phyloP scores from a whole-genome alignment of 1,140 invertebrate genomes.

The Halotydeus destructor region DNA sequence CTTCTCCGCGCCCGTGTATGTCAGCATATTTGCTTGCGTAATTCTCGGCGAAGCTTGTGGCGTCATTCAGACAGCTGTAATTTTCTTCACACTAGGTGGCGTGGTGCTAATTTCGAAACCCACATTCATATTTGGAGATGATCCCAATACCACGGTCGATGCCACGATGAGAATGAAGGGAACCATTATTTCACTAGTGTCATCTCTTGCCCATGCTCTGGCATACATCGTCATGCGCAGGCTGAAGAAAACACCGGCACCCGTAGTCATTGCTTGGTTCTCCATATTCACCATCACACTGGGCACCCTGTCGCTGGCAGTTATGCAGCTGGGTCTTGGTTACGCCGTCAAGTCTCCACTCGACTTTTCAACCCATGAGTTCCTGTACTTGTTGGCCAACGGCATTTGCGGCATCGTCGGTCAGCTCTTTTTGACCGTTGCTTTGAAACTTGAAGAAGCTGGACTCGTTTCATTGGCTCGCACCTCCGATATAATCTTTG shows the following conservation, averaged over 20 bases:
- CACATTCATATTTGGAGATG: constrained; percentile 16
- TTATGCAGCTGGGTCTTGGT: too few species aligned
- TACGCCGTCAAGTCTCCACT: too few species aligned
- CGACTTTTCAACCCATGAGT: too few species aligned
- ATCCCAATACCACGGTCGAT: neutral
- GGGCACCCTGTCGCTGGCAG: too few species aligned
- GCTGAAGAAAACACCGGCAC: constrained; percentile 62
- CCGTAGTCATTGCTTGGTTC: constrained; percentile 52
- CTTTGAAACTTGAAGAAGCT: constrained; percentile 65
- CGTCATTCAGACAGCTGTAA: constrained; percentile 27
- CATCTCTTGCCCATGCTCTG: constrained; percentile 32
- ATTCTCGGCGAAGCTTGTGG: constrained; percentile 32
- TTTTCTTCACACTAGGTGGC: constrained; percentile 27
- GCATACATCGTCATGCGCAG: constrained; percentile 47
- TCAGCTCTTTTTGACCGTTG: constrained; percentile 60
- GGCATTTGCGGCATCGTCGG: constrained; percentile 51
- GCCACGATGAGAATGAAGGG: neutral
- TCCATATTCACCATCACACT: too few species aligned
- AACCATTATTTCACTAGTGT: neutral
- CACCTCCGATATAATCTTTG: constrained; percentile 69
- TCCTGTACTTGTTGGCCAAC: neutral
- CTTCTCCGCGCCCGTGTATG: constrained; percentile 34
- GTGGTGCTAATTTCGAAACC: constrained; percentile 31
- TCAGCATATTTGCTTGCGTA: constrained; percentile 31
- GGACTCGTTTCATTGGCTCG: constrained; percentile 67